Conservation (phyloP, 2,113 vertebrate genomes). For the Picathartes gymnocephalus region DNA sequence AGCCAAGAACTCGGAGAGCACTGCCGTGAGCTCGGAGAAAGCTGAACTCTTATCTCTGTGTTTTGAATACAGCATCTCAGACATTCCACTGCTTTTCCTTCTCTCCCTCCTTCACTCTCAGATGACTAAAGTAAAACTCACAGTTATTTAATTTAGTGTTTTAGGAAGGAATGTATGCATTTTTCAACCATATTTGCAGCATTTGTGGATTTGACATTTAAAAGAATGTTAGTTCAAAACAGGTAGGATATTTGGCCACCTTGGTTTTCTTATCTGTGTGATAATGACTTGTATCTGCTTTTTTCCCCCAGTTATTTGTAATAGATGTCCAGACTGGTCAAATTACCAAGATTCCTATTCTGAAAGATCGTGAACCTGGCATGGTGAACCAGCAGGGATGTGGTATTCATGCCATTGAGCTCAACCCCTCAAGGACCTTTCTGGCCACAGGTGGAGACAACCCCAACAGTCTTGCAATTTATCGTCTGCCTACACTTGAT, state of each 20-base stretch:
- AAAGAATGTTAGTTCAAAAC: neutral
- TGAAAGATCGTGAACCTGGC: conserved; percentile 86
- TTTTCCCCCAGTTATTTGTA: conserved; percentile 85
- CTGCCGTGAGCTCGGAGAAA: too few species aligned
- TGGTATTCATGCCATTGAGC: conserved; percentile 95
- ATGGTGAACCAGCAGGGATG: conserved; percentile 88
- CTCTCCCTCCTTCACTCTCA: too few species aligned
- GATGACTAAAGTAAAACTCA: neutral
- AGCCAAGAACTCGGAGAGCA: too few species aligned
- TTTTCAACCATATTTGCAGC: neutral
- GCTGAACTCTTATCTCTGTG: too few species aligned
- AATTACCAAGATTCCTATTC: conserved; percentile 95
- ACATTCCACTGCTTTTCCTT: too few species aligned
- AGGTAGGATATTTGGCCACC: neutral
- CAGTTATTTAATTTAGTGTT: neutral
- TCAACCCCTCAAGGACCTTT: conserved; percentile 90
- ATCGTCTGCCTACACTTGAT: conserved; percentile 92
- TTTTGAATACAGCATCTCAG: too few species aligned
- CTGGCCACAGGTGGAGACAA: conserved; percentile 96
- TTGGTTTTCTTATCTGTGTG: neutral
- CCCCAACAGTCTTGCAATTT: conserved; percentile 95
- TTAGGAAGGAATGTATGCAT: neutral
- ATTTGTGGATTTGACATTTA: neutral
- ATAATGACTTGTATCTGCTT: neutral
- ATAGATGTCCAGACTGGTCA: conserved; percentile 90